Evolutionary conservation across 1,140 invertebrate species (phyloP).

Genomic region (Hormaphis cornu): DNA sequence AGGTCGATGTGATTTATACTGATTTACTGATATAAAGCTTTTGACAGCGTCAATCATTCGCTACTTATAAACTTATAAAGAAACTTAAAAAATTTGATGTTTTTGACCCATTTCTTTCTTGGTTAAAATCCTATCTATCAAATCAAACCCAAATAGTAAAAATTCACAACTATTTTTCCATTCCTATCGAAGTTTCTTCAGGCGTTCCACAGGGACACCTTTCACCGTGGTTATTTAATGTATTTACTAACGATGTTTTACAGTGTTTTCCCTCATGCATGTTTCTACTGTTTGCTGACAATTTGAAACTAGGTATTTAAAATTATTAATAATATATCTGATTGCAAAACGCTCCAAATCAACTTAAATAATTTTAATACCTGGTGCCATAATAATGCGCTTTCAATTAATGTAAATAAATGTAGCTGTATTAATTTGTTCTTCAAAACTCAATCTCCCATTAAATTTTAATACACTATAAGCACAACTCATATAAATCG

Average conservation of each 20-base stretch:
- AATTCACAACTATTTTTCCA: not conserved
- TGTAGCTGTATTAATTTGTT: not conserved
- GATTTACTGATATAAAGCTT: not conserved
- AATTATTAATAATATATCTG: not conserved
- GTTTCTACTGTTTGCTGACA: not conserved
- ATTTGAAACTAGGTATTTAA: not conserved
- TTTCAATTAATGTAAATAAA: not conserved
- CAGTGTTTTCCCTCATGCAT: not conserved
- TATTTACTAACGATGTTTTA: not conserved
- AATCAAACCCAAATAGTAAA: not conserved
- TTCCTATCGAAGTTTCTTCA: not conserved
- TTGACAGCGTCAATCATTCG: too few species aligned
- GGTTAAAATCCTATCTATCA: too few species aligned
- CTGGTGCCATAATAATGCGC: not conserved
- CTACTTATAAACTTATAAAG: not conserved
- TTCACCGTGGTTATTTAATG: not conserved
- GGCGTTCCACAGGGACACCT: not conserved
- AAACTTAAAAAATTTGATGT: not conserved
- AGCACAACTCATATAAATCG: not conserved
- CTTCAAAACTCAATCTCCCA: not conserved
- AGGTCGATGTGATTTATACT: slow-evolving; percentile 6
- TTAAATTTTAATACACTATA: not conserved
- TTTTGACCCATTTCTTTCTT: not conserved
- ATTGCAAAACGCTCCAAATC: not conserved
- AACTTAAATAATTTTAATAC: not conserved